Conservation (phyloP, 2,113 vertebrate species). For the Sinocyclocheilus rhinocerous region DNA sequence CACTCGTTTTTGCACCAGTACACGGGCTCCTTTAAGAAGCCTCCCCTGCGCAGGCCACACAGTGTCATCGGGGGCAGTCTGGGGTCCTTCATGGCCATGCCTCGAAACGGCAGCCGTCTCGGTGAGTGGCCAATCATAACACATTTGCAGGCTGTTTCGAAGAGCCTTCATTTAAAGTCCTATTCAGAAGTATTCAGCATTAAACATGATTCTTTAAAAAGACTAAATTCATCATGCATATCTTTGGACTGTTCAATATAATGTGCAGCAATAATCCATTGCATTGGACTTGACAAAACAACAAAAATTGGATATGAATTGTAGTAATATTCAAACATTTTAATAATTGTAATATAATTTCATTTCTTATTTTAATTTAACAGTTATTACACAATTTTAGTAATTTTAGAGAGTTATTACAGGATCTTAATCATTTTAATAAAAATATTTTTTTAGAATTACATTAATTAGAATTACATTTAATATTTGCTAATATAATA, state of each 20-base stretch:
- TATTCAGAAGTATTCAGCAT: background rate
- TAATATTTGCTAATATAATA: background rate
- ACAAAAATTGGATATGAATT: background rate
- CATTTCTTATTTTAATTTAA: background rate
- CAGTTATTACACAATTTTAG: background rate
- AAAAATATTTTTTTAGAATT: no score
- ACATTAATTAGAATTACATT: no score
- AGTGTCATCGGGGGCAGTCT: constrained; percentile 90
- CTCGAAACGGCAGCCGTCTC: constrained; percentile 88
- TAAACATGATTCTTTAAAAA: background rate
- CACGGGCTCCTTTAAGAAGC: constrained; percentile 90
- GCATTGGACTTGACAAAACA: background rate
- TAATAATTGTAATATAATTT: background rate
- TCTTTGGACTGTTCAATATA: background rate
- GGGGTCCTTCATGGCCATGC: constrained; percentile 91
- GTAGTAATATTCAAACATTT: background rate
- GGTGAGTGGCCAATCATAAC: constrained; percentile 72
- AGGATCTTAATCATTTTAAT: no score
- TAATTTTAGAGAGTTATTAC: background rate
- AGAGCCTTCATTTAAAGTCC: background rate
- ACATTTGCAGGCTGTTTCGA: background rate
- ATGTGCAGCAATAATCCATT: background rate
- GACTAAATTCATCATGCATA: background rate
- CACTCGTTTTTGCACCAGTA: constrained; percentile 92
- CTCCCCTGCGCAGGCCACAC: constrained; percentile 86